Conservation (phyloP, 2,888 invertebrate species). For the Pharmacophagus antenor region DNA sequence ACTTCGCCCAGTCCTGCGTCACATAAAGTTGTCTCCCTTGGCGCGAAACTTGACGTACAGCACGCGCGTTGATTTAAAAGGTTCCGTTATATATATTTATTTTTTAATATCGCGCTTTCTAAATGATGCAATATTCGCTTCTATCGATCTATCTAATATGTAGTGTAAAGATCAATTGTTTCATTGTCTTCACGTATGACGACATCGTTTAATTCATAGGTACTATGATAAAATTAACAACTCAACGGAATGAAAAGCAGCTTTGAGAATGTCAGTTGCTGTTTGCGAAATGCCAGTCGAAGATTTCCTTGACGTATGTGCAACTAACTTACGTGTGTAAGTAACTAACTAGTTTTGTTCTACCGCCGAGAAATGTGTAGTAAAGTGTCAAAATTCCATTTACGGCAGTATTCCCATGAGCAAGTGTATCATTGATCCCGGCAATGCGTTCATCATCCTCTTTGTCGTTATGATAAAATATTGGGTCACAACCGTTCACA, state of each 20-base stretch:
- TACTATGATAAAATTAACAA: constrained; percentile 4
- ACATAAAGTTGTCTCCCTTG: constrained; percentile 33
- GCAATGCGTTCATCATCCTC: no score
- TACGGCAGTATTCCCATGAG: no score
- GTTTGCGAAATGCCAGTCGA: constrained; percentile 25
- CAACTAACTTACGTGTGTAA: constrained; percentile 11
- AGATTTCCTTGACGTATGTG: constrained; percentile 19
- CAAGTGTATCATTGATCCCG: no score
- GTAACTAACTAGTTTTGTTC: neutral
- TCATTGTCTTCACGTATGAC: constrained; percentile 7
- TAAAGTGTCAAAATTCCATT: no score
- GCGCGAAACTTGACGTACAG: constrained; percentile 20
- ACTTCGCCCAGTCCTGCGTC: constrained; percentile 13
- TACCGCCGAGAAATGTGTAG: neutral
- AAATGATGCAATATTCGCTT: constrained; percentile 39
- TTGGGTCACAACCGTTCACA: no score
- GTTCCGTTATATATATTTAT: constrained; percentile 31
- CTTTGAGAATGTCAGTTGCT: constrained; percentile 9
- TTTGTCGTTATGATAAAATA: no score
- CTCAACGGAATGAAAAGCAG: constrained; percentile 5
- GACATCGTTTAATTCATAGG: constrained; percentile 9
- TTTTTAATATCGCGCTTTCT: constrained; percentile 39
- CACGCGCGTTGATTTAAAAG: constrained; percentile 32
- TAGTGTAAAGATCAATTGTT: constrained; percentile 14
- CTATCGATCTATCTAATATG: neutral